A percentile compares a stretch with the other conserved stretches of the same genome.
These are phyloP conservation scores for Medauroidea extradentata DNA, from an alignment of 1,140 invertebrate genomes.

Conservation along the genomic window DNA sequence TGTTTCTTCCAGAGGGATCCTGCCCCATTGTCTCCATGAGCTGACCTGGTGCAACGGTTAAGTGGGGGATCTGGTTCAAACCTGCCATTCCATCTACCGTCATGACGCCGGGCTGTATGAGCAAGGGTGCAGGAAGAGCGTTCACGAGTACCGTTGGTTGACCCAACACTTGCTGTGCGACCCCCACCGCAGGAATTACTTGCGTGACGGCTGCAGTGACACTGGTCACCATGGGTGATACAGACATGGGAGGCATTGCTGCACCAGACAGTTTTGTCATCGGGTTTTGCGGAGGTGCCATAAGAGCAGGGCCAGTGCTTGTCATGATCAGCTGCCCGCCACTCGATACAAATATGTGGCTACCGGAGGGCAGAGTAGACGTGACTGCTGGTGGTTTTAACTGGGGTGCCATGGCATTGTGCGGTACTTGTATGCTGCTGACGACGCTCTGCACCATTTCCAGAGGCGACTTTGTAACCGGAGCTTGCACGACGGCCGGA, in stretches of 20 bases:
- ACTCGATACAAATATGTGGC: conserved; percentile 66
- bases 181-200: conserved; percentile 46
- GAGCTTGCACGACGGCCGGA: neutral
- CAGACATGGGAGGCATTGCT: conserved; percentile 61
- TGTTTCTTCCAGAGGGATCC: conserved; percentile 8
- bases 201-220: conserved; percentile 53
- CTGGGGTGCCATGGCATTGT: conserved; percentile 33
- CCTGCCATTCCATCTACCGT: conserved; percentile 58
- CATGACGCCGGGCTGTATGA: conserved; percentile 66
- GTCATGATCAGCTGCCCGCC: conserved; percentile 69
- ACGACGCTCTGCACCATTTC: conserved; percentile 79
- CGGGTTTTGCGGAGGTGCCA: conserved; percentile 50
- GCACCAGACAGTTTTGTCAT: conserved; percentile 2
- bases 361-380: conserved; percentile 49
- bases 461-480: conserved; percentile 60
- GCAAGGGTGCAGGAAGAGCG: conserved; percentile 69
- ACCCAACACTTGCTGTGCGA: conserved; percentile 59
- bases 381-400: conserved; percentile 25
- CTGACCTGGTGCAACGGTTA: conserved; percentile 41
- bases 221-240: conserved; percentile 62
- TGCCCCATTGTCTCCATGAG: conserved; percentile 7
- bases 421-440: conserved; percentile 64
- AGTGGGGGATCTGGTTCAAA: conserved; percentile 48
- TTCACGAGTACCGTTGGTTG: conserved; percentile 79
- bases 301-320: conserved; percentile 50